Evolutionary conservation across 2,797 vertebrate species (phyloP), one percentile per base, ranked within the genome.

Genomic region (Pagetopsis macropterus): DNA sequence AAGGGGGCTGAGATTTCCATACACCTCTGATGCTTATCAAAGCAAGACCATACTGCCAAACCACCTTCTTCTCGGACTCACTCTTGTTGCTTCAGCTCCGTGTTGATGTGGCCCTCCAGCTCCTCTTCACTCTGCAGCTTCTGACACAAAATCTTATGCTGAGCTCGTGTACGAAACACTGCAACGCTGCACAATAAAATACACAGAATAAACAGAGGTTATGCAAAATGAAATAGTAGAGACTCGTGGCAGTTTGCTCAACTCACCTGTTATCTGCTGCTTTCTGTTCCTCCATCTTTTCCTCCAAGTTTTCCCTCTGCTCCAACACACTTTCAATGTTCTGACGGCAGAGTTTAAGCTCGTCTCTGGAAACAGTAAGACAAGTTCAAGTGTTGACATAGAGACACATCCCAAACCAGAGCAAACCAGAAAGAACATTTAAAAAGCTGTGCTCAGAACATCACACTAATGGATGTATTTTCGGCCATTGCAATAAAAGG

Each of bases 91-190:
- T 87, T 84, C 14, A 97, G 86, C 19, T 70, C 45, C 16, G 84
- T 80, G 64, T 33, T 65, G 75, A 94, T 74, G 46, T 79, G 88
- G 2, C 81, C 31, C 84, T 96, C 89, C 46, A 95, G 81, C 40
- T 94, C 93, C 67, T 92, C 91, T 78, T 97, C 95, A 0, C 57
- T 80, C 70, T 88, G 91, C 85, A 97, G 91, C 51, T 95, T 94
- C 0, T 46, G 16, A 84, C 91, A 89, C 65, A 98, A 55, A 9
- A 88, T 79, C 37, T 85, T 86, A 78, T 87, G 94, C 21, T 61
- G 5, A 3, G 92, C 91, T 85, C 77, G 91, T 48, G 98, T 91
- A 74, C 87, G 93, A 74, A 93, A 94, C 71, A 94, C 40, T 0
- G 92, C 91, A 2, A 91, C 91, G 0, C 97, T 98, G 92, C 21